These are phyloP conservation scores for Calcarius lapponicus DNA, from an alignment of 2,797 vertebrate species.

Conservation along the genomic window DNA sequence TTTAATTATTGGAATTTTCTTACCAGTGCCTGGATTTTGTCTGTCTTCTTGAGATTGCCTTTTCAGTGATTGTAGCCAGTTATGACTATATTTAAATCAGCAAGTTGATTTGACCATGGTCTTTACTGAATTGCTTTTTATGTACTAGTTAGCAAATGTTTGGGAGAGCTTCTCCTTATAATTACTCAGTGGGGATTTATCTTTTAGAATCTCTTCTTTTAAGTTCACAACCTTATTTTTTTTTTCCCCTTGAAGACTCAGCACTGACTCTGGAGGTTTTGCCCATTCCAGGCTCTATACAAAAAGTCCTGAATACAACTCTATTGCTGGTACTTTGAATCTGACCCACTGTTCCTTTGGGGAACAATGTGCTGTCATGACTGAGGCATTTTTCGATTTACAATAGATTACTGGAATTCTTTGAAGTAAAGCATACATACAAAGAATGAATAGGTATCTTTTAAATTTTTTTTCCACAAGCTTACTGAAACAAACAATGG, in stretches of 20 bases:
- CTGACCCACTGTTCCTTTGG: slow-evolving; percentile 37
- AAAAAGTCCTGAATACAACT: slow-evolving; percentile 31
- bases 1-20: slow-evolving; percentile 19
- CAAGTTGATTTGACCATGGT: background rate
- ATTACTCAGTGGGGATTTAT: slow-evolving; percentile 26
- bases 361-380: slow-evolving; percentile 12
- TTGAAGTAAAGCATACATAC: slow-evolving; percentile 12
- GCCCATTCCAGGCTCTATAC: slow-evolving; percentile 5
- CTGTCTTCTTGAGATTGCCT: background rate
- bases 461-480: background rate
- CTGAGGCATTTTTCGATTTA: slow-evolving; percentile 29
- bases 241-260: background rate
- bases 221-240: slow-evolving; percentile 12
- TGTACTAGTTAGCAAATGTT: slow-evolving; percentile 8
- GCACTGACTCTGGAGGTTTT: slow-evolving; percentile 36
- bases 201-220: slow-evolving; percentile 3
- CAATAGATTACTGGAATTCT: slow-evolving; percentile 37
- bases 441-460: slow-evolving; percentile 11
- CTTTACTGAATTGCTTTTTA: slow-evolving; percentile 5
- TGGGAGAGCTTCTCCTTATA: slow-evolving; percentile 2
- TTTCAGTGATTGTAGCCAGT: background rate
- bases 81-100: slow-evolving; percentile 12
- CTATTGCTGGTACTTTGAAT: slow-evolving; percentile 46
- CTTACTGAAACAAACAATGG: slow-evolving; percentile 13
- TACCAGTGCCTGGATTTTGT: background rate